Conservation (phyloP, 2,113 vertebrate genomes). For the Pygoscelis adeliae region DNA sequence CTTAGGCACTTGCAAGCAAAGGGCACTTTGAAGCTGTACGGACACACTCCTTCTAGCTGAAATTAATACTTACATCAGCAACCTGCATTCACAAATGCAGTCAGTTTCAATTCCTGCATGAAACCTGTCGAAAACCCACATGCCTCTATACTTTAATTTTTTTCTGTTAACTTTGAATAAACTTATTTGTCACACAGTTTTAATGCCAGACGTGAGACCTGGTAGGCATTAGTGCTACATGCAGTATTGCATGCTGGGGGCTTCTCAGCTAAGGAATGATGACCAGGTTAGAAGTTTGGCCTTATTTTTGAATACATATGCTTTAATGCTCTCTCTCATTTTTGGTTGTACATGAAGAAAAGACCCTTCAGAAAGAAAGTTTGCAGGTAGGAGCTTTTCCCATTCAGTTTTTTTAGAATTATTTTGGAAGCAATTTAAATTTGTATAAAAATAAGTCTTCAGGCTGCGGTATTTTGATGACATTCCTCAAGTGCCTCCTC, state of each 20-base stretch:
- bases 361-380: not conserved
- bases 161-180: not conserved
- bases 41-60: not conserved
- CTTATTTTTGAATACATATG: not conserved
- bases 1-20: not conserved
- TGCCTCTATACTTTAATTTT: not conserved
- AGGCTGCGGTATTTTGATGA: not conserved
- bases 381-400: not conserved
- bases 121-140: not conserved
- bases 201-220: not conserved
- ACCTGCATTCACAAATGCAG: not conserved
- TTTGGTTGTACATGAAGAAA: not conserved
- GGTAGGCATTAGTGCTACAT: not conserved
- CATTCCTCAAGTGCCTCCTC: not conserved
- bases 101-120: not conserved
- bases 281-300: not conserved
- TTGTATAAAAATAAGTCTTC: not conserved
- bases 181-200: not conserved
- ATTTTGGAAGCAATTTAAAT: not conserved
- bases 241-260: not conserved
- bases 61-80: not conserved
- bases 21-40: accelerated
- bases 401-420: not conserved
- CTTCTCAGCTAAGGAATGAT: not conserved
- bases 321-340: not conserved